Conservation (phyloP, 2,888 invertebrate genomes). For the Exocentrus adspersus region DNA sequence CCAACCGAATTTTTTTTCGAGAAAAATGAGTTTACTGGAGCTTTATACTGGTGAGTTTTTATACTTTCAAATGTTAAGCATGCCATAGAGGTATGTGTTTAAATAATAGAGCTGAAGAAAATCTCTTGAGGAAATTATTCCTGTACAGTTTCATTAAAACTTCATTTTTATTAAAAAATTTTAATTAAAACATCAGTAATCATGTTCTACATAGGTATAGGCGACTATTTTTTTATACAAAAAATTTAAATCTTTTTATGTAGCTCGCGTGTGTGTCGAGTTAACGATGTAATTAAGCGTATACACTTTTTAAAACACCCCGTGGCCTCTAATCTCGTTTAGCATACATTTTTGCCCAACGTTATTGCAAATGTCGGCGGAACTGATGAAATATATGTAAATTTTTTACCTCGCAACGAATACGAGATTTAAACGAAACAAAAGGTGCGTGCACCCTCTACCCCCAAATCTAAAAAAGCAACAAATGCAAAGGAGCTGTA, state of each 20-base stretch:
- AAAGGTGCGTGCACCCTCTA: neutral
- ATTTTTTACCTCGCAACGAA: constrained; percentile 6
- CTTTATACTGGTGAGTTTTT: constrained; percentile 12
- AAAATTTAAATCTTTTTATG: constrained; percentile 16
- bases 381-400: constrained; percentile 11
- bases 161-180: too few species aligned
- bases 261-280: neutral
- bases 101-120: too few species aligned
- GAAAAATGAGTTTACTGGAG: constrained; percentile 6
- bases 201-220: neutral
- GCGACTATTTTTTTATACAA: too few species aligned
- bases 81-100: too few species aligned
- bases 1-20: neutral
- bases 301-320: constrained; percentile 8
- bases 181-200: too few species aligned
- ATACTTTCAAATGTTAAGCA: too few species aligned
- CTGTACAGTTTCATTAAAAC: too few species aligned
- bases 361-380: neutral
- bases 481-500: too few species aligned
- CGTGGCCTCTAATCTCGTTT: constrained; percentile 9
- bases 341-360: constrained; percentile 6
- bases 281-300: constrained; percentile 18
- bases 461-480: too few species aligned
- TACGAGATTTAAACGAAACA: neutral
- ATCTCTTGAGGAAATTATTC: too few species aligned